Evolutionary conservation across 2,113 vertebrate species (phyloP).

Genomic region (Cnemophilus loriae): DNA sequence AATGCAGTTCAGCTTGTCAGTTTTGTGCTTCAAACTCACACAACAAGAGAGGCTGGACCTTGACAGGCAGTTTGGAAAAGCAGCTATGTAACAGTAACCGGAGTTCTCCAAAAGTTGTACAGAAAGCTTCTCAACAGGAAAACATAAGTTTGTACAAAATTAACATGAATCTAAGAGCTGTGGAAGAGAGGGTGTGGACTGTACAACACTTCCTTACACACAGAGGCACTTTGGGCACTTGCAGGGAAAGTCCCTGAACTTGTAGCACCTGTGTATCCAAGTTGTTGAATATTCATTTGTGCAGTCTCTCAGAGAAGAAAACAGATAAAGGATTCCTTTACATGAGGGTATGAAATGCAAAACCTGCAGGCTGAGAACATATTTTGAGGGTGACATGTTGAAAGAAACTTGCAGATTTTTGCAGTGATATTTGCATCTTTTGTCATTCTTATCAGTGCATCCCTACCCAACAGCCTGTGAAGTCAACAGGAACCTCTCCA

Average conservation of each 20-base stretch:
- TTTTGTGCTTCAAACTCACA: neutral
- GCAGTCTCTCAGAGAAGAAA: neutral
- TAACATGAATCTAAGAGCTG: neutral
- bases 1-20: neutral
- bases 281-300: neutral
- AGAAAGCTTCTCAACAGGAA: neutral
- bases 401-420: neutral
- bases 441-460: neutral
- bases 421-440: neutral
- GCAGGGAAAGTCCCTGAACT: neutral
- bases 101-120: neutral
- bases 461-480: neutral
- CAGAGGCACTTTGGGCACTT: neutral
- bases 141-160: neutral
- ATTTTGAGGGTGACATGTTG: neutral
- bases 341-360: neutral
- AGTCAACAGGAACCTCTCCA: neutral
- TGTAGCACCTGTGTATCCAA: neutral
- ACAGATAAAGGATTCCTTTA: neutral
- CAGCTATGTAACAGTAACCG: neutral
- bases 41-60: neutral
- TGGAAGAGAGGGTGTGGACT: neutral
- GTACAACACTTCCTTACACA: neutral
- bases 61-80: neutral
- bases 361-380: neutral